Evolutionary conservation across 2,797 vertebrate genomes (phyloP).

Genomic region (Nannoperca australis): DNA sequence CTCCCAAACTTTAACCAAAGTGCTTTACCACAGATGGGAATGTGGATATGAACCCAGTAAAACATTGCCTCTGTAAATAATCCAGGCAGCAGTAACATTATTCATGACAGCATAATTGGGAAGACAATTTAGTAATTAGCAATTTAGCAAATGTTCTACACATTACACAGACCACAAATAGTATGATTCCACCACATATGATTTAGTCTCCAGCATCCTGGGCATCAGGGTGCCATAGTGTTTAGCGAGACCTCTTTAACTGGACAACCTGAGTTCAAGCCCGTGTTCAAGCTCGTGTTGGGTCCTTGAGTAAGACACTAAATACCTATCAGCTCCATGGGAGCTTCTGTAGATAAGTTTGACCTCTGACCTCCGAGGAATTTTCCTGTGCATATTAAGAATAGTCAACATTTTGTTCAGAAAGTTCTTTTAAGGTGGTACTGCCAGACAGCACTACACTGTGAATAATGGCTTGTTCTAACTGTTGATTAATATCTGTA

Average conservation of each 20-base stretch:
- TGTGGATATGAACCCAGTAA: neutral
- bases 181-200: neutral
- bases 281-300: too few species aligned
- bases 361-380: conserved; percentile 49
- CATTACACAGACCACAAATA: neutral
- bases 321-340: conserved; percentile 25
- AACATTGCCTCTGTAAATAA: neutral
- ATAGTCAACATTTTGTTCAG: conserved; percentile 11
- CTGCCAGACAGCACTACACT: neutral
- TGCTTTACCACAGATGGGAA: neutral
- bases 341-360: conserved; percentile 13
- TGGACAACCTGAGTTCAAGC: conserved; percentile 5
- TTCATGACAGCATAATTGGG: neutral
- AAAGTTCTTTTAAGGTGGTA: conserved; percentile 1
- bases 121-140: neutral
- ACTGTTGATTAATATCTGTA: conserved; percentile 43
- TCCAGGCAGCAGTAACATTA: neutral
- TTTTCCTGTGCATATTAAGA: conserved; percentile 7
- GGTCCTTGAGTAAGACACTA: conserved; percentile 20
- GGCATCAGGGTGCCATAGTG: neutral
- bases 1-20: neutral
- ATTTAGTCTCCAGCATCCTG: neutral
- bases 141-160: too few species aligned
- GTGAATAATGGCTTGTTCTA: neutral
- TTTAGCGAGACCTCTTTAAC: neutral